phyloP scores from a whole-genome alignment of 2,888 invertebrate genomes.

The Drosophila neoperkinsi region DNA sequence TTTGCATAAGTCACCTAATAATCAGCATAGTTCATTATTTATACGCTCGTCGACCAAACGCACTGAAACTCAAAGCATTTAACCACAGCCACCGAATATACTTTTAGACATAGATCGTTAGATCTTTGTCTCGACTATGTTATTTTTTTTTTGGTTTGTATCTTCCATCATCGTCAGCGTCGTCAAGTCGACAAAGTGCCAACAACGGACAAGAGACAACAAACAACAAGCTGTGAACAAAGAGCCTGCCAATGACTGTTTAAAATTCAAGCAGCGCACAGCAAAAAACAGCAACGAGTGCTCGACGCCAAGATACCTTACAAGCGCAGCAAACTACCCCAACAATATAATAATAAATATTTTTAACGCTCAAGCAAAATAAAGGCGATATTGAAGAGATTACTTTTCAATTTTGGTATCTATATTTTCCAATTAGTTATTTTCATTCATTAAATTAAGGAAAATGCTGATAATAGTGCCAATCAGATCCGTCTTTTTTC shows the following conservation, averaged over 20 bases:
- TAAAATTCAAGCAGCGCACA: slow-evolving; percentile 67
- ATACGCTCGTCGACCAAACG: slow-evolving; percentile 39
- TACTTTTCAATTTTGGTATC: background rate
- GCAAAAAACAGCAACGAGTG: background rate
- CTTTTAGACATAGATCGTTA: slow-evolving; percentile 48
- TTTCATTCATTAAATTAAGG: background rate
- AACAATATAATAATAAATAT: background rate
- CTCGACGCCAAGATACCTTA: slow-evolving; percentile 21
- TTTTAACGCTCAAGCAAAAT: too few species aligned
- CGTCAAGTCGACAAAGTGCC: slow-evolving; percentile 67
- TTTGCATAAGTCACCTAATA: slow-evolving; percentile 77
- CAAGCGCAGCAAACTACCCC: background rate
- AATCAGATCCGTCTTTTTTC: background rate
- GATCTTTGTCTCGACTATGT: slow-evolving; percentile 54
- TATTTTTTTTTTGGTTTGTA: slow-evolving; percentile 10
- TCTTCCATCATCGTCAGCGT: slow-evolving; percentile 52
- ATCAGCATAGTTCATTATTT: slow-evolving; percentile 76
- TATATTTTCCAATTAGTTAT: background rate
- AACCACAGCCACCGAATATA: slow-evolving; percentile 5
- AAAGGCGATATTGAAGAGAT: background rate
- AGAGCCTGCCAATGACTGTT: slow-evolving; percentile 73
- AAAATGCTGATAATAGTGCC: background rate
- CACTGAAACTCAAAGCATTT: slow-evolving; percentile 11
- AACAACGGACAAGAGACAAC: slow-evolving; percentile 53
- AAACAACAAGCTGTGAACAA: slow-evolving; percentile 58